phyloP scores from a whole-genome alignment of 2,797 vertebrate species.

The Heterohyrax brucei region DNA sequence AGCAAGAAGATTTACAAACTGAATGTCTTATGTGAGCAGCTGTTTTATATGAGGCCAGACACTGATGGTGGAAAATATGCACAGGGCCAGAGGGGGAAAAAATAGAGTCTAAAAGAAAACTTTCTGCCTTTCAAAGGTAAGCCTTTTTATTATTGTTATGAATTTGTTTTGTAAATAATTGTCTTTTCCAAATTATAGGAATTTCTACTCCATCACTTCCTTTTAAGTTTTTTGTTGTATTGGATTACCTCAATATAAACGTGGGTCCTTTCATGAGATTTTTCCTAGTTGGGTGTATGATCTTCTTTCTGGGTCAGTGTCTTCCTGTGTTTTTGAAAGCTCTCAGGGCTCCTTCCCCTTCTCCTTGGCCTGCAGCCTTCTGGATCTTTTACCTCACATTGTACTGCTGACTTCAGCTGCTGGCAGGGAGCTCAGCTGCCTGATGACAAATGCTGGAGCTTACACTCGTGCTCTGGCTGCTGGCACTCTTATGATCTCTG shows the following conservation, averaged over 20 bases:
- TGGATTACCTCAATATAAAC: neutral
- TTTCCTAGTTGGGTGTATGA: conserved; percentile 11
- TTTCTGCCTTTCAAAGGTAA: conserved; percentile 22
- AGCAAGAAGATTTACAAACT: conserved; percentile 31
- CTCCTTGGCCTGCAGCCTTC: neutral
- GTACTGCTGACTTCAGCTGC: neutral
- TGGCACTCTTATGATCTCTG: neutral
- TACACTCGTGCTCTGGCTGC: neutral
- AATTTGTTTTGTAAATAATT: conserved; percentile 1
- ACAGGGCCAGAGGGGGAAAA: neutral
- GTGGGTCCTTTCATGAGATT: neutral
- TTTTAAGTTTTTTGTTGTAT: neutral
- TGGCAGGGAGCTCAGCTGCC: neutral
- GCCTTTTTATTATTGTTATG: neutral
- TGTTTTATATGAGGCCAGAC: conserved; percentile 65
- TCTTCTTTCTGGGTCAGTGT: neutral
- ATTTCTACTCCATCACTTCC: neutral
- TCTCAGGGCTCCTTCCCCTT: neutral
- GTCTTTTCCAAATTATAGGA: conserved; percentile 45
- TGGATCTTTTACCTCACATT: neutral
- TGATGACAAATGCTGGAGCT: neutral
- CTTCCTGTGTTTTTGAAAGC: conserved; percentile 5
- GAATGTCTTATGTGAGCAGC: conserved; percentile 46
- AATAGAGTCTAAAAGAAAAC: neutral
- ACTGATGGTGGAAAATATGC: conserved; percentile 61